Percentiles rank a stretch among this genome's conserved stretches.
phyloP scores from a whole-genome alignment of 2,113 vertebrate species.

The Clupea harengus region DNA sequence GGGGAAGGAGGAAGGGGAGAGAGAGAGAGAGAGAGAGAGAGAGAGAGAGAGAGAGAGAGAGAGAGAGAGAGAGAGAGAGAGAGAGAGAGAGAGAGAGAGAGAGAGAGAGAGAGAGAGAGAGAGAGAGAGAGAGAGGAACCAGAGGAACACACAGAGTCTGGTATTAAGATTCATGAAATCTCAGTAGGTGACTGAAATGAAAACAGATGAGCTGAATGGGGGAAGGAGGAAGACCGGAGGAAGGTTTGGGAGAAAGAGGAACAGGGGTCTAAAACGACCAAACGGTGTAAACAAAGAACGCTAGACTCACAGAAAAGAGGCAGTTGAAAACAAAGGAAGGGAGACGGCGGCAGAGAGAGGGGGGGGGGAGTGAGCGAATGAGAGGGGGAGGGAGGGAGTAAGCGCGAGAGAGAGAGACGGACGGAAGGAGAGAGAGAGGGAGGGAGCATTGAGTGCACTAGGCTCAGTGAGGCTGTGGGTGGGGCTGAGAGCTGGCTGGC shows the following conservation, averaged over 20 bases:
- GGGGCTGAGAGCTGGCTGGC: constrained; percentile 3
- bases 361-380: neutral
- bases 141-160: neutral
- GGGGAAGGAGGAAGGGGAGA: no score
- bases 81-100: neutral
- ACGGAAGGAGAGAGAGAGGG: neutral
- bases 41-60: no score
- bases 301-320: neutral
- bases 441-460: neutral
- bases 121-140: no score
- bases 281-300: neutral
- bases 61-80: no score
- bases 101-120: neutral
- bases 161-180: neutral
- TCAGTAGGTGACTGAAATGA: neutral
- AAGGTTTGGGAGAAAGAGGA: neutral
- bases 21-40: no score
- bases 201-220: neutral
- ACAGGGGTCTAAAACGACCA: neutral
- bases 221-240: neutral
- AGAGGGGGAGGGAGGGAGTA: neutral
- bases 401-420: neutral
- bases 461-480: constrained; percentile 16
- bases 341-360: neutral
- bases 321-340: neutral